Percentiles rank a stretch among this genome's conserved stretches.
Evolutionary conservation across 2,888 invertebrate genomes (phyloP).

Genomic region (Panopea generosa): DNA sequence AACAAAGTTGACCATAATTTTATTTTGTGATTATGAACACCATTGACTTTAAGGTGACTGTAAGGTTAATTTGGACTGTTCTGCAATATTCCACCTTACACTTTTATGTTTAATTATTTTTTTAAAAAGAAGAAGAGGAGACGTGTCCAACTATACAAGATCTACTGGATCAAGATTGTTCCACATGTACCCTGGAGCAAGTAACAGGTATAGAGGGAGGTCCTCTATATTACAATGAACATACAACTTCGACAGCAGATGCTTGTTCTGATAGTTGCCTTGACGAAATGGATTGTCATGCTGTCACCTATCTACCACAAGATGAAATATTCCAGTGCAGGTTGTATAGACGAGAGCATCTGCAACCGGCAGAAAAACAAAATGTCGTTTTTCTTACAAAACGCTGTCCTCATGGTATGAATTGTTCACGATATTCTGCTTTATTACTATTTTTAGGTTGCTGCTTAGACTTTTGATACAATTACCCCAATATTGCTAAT

Average conservation of each 20-base stretch:
- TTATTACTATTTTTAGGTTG: too few species aligned
- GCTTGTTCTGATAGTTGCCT: constrained; percentile 6
- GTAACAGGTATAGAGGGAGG: constrained; percentile 8
- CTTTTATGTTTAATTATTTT: too few species aligned
- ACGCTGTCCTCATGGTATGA: constrained; percentile 20
- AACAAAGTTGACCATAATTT: too few species aligned
- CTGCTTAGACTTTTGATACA: neutral
- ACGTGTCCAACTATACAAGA: too few species aligned
- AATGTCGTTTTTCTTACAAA: constrained; percentile 3
- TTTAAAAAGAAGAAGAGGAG: too few species aligned
- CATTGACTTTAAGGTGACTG: too few species aligned
- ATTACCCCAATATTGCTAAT: too few species aligned
- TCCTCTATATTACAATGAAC: neutral
- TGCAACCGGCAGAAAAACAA: neutral
- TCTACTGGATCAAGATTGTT: too few species aligned
- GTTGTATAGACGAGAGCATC: constrained; percentile 8
- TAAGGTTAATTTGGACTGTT: too few species aligned
- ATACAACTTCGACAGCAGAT: neutral
- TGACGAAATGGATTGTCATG: constrained; percentile 14
- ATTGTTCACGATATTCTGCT: neutral
- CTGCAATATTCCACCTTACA: too few species aligned
- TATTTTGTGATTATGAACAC: too few species aligned
- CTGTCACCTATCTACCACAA: neutral
- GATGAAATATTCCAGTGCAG: neutral
- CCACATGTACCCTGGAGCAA: too few species aligned